Conservation (phyloP, 2,888 invertebrate species). For the Volucella zonaria region DNA sequence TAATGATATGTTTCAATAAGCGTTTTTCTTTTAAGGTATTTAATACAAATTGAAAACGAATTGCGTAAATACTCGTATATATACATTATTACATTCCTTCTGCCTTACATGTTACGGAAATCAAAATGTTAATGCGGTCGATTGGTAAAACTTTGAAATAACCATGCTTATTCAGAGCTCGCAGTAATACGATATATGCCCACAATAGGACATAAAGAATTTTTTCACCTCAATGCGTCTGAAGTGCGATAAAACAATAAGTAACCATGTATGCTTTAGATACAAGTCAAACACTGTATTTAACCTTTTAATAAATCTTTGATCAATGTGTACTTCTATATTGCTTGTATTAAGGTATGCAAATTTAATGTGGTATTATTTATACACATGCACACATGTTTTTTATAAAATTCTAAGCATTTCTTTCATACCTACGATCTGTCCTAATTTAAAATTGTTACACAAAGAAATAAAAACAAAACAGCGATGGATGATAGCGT, state of each 20-base stretch:
- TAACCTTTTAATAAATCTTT: slow-evolving; percentile 17
- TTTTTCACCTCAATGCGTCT: not conserved
- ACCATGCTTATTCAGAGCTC: too few species aligned
- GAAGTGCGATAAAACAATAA: not conserved
- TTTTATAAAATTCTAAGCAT: not conserved
- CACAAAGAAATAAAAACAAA: slow-evolving; percentile 25
- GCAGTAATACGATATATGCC: too few species aligned
- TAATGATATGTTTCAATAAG: too few species aligned
- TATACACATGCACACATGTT: slow-evolving; percentile 10
- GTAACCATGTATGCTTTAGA: not conserved
- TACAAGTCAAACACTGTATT: slow-evolving; percentile 9
- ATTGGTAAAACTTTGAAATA: too few species aligned
- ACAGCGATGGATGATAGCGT: slow-evolving; percentile 19
- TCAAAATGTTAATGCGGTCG: too few species aligned
- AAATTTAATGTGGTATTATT: slow-evolving; percentile 12
- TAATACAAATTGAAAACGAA: too few species aligned
- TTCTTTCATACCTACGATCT: not conserved
- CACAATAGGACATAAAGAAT: too few species aligned
- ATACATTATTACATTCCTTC: too few species aligned
- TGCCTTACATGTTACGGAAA: too few species aligned
- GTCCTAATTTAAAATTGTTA: slow-evolving; percentile 41
- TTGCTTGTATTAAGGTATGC: not conserved
- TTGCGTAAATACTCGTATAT: too few species aligned
- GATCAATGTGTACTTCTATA: slow-evolving; percentile 14
- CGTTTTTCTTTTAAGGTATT: too few species aligned